Evolutionary conservation across 2,113 vertebrate genomes (phyloP).

Genomic region (Cyprinodon tularosa): DNA sequence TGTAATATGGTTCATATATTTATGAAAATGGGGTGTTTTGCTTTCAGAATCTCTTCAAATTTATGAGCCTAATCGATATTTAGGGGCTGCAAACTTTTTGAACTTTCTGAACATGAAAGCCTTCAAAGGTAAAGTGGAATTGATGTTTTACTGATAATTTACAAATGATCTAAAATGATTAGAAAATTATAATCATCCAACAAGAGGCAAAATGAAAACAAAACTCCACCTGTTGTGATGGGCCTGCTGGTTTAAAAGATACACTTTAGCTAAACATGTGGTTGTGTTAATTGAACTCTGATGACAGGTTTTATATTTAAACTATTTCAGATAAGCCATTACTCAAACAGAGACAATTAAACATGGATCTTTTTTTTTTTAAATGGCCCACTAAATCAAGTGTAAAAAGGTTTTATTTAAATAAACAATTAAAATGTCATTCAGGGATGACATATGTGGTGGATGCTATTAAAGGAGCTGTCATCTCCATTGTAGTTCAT

Average conservation of each 20-base stretch:
- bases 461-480: constrained; percentile 67
- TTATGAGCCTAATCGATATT: neutral
- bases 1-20: neutral
- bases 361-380: neutral
- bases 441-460: constrained; percentile 57
- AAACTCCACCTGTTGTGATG: neutral
- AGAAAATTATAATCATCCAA: too few species aligned
- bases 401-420: constrained; percentile 37
- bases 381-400: constrained; percentile 2
- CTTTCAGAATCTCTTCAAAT: neutral
- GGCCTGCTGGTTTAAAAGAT: neutral
- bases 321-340: neutral
- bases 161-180: neutral
- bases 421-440: constrained; percentile 57
- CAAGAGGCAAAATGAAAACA: too few species aligned
- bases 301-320: neutral
- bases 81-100: neutral
- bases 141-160: too few species aligned
- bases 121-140: too few species aligned
- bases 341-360: neutral
- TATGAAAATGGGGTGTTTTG: neutral
- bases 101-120: too few species aligned
- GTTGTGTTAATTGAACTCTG: neutral
- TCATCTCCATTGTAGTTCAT: constrained; percentile 37
- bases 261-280: neutral